A percentile compares a stretch with the other conserved stretches of the same genome.
These are phyloP conservation scores for Eidolon dupreanum DNA, from an alignment of 2,797 vertebrate species.

Conservation along the genomic window DNA sequence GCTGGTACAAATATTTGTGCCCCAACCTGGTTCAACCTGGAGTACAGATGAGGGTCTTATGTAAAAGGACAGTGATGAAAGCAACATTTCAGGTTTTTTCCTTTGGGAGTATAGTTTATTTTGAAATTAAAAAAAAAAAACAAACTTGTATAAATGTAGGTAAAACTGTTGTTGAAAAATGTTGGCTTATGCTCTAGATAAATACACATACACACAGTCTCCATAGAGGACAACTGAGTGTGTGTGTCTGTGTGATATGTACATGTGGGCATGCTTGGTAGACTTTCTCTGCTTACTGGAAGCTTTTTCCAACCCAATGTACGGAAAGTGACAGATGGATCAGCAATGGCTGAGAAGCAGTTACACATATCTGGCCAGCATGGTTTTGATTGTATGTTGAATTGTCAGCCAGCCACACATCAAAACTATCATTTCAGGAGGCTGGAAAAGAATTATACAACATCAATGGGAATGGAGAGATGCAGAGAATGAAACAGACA, in stretches of 20 bases:
- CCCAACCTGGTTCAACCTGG: background rate
- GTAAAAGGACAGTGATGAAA: background rate
- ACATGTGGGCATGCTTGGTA: background rate
- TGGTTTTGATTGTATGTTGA: conserved; percentile 75
- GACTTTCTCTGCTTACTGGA: conserved; percentile 20
- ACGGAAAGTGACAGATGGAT: conserved; percentile 72
- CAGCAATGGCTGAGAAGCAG: conserved; percentile 69
- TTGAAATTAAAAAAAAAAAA: background rate
- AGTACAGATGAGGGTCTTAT: conserved; percentile 20
- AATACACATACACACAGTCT: background rate
- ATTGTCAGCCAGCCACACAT: conserved; percentile 64
- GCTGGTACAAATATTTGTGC: background rate
- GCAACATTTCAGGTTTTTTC: background rate
- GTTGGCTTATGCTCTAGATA: conserved; percentile 19
- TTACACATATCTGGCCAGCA: conserved; percentile 73
- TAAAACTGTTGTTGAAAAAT: conserved; percentile 51
- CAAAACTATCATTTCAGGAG: conserved; percentile 73
- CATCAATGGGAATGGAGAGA: conserved; percentile 27
- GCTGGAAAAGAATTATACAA: conserved; percentile 33
- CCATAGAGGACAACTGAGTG: background rate
- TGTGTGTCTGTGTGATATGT: background rate
- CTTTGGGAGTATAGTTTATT: background rate
- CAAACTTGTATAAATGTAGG: background rate
- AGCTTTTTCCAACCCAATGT: conserved; percentile 49
- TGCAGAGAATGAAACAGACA: background rate